Evolutionary conservation across 2,888 invertebrate species (phyloP).

Genomic region (Rhagium mordax): DNA sequence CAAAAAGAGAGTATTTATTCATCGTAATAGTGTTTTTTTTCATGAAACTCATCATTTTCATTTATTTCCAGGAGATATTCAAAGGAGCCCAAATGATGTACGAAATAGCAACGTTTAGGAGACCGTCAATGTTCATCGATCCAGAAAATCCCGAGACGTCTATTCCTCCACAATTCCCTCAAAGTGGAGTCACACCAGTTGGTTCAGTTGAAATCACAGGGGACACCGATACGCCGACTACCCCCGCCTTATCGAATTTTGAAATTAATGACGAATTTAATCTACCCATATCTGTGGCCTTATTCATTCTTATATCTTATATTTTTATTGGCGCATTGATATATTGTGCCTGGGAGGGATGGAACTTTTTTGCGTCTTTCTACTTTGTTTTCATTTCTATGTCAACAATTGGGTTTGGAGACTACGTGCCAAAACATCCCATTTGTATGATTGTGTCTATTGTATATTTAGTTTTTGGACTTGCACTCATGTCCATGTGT

Average conservation of each 20-base stretch:
- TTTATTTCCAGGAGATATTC: conserved; percentile 81
- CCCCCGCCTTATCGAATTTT: conserved; percentile 84
- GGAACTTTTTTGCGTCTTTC: conserved; percentile 95
- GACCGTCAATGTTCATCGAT: conserved; percentile 73
- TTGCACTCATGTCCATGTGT: conserved; percentile 97
- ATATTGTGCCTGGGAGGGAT: conserved; percentile 84
- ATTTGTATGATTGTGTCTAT: conserved; percentile 92
- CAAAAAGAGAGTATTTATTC: too few species aligned
- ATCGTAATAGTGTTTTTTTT: too few species aligned
- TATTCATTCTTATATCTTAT: conserved; percentile 86
- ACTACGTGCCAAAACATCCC: conserved; percentile 87
- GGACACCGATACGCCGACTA: conserved; percentile 78
- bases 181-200: neutral
- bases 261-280: conserved; percentile 95
- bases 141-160: conserved; percentile 38
- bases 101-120: conserved; percentile 82
- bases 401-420: conserved; percentile 98
- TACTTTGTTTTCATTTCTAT: conserved; percentile 98
- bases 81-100: conserved; percentile 87
- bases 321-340: conserved; percentile 89
- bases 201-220: conserved; percentile 31
- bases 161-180: conserved; percentile 9
- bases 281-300: conserved; percentile 91
- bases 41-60: too few species aligned
- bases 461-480: conserved; percentile 93